These are phyloP conservation scores for Channa striata DNA, from an alignment of 2,797 vertebrate species.

Conservation along the genomic window DNA sequence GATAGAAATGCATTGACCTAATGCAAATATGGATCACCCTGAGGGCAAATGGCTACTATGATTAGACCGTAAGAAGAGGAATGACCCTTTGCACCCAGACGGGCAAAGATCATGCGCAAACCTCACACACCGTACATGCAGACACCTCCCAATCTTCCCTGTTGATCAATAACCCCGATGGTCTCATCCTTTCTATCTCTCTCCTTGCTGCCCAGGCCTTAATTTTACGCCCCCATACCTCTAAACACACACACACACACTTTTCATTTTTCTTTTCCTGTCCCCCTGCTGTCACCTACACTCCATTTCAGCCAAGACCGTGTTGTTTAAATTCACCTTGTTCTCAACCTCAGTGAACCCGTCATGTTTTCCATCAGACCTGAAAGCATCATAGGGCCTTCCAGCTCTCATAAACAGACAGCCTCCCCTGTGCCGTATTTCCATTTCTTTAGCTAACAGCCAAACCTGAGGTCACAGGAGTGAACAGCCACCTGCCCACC, in stretches of 20 bases:
- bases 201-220: slow-evolving; percentile 58
- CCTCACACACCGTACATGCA: slow-evolving; percentile 26
- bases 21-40: no score
- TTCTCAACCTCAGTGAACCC: slow-evolving; percentile 74
- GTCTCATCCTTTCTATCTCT: slow-evolving; percentile 18
- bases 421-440: slow-evolving; percentile 53
- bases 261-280: slow-evolving; percentile 61
- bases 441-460: slow-evolving; percentile 78
- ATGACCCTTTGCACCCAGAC: slow-evolving; percentile 23
- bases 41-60: no score
- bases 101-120: slow-evolving; percentile 8
- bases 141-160: background rate
- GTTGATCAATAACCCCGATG: slow-evolving; percentile 66
- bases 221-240: slow-evolving; percentile 60
- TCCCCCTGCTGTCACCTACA: slow-evolving; percentile 70
- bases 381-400: slow-evolving; percentile 62
- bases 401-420: slow-evolving; percentile 62
- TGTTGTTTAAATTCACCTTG: slow-evolving; percentile 79
- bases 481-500: slow-evolving; percentile 47
- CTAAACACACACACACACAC: slow-evolving; percentile 38
- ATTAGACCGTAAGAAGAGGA: slow-evolving; percentile 19
- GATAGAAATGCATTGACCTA: no score
- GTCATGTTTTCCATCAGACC: slow-evolving; percentile 80
- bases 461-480: slow-evolving; percentile 68
- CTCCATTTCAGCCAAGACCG: slow-evolving; percentile 71